Conservation (phyloP, 1,140 invertebrate genomes). For the Drosophila tani region DNA sequence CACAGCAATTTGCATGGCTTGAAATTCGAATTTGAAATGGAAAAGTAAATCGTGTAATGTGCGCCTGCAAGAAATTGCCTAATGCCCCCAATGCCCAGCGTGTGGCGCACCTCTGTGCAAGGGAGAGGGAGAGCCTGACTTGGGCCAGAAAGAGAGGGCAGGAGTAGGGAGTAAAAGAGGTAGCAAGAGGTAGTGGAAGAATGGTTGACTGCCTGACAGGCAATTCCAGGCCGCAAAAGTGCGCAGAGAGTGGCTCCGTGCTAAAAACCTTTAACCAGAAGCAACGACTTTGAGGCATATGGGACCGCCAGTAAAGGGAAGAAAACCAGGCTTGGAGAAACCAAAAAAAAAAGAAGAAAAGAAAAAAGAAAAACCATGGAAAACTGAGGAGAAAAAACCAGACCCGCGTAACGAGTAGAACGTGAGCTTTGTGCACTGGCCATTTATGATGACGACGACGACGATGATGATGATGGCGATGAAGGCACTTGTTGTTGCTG, state of each 20-base stretch:
- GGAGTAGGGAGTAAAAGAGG: background rate
- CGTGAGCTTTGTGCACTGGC: slow-evolving; percentile 66
- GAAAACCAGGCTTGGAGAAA: slow-evolving; percentile 30
- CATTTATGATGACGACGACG: slow-evolving; percentile 66
- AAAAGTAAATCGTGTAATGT: slow-evolving; percentile 81
- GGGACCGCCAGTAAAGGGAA: slow-evolving; percentile 50
- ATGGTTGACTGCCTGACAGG: slow-evolving; percentile 39
- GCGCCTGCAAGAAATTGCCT: slow-evolving; percentile 80
- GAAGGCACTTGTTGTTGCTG: slow-evolving; percentile 69
- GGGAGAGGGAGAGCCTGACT: slow-evolving; percentile 4
- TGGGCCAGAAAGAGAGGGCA: background rate
- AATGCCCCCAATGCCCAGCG: slow-evolving; percentile 54
- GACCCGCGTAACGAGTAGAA: slow-evolving; percentile 71
- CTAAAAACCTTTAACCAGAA: slow-evolving; percentile 75
- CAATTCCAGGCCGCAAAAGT: slow-evolving; percentile 68
- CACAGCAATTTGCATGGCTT: slow-evolving; percentile 78
- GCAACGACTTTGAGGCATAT: slow-evolving; percentile 72
- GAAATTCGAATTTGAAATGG: slow-evolving; percentile 78
- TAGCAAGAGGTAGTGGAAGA: slow-evolving; percentile 1
- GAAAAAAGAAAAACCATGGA: slow-evolving; percentile 15
- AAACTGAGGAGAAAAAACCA: slow-evolving; percentile 24
- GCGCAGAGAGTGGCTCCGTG: slow-evolving; percentile 57
- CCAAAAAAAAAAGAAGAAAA: slow-evolving; percentile 13
- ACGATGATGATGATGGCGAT: slow-evolving; percentile 38
- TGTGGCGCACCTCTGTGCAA: slow-evolving; percentile 13